A percentile compares a stretch with the other conserved stretches of the same genome.
Conservation (phyloP, 2,113 vertebrate species). For the Chrysemys picta region DNA sequence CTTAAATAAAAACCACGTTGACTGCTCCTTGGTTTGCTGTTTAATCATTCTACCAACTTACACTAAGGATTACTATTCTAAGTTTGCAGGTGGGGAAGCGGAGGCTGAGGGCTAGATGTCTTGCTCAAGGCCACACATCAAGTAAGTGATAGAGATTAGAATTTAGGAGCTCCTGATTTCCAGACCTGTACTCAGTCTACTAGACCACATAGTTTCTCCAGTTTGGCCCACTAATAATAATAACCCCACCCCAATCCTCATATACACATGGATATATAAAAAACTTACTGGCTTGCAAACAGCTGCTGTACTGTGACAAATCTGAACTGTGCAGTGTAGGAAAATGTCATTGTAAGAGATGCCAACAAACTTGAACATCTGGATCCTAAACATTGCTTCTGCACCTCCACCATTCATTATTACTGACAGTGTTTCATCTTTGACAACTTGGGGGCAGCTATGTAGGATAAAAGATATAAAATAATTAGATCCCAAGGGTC, state of each 20-base stretch:
- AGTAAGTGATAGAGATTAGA: background rate
- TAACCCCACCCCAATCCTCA: background rate
- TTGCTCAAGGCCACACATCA: background rate
- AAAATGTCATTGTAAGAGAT: constrained; percentile 78
- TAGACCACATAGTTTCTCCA: background rate
- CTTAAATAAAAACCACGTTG: background rate
- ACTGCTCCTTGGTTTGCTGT: background rate
- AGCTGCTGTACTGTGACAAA: constrained; percentile 66
- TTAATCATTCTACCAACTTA: constrained; percentile 6
- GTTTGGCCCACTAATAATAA: background rate
- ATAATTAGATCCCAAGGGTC: background rate
- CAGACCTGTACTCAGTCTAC: background rate
- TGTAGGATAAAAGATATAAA: constrained; percentile 2
- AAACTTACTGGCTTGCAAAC: constrained; percentile 75
- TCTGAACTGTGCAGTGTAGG: constrained; percentile 70
- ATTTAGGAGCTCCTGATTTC: background rate
- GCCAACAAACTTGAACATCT: constrained; percentile 83
- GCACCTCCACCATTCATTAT: constrained; percentile 77
- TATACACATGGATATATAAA: background rate
- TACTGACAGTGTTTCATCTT: constrained; percentile 73
- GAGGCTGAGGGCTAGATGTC: accelerated
- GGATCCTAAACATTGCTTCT: constrained; percentile 80
- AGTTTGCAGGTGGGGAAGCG: background rate
- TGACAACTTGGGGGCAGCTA: constrained; percentile 76
- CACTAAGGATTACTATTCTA: background rate